Percentiles rank a stretch among this genome's conserved stretches.
Evolutionary conservation across 92 coral and sea anemone genomes (phyloP).

Genomic region (Galaxea fascicularis): DNA sequence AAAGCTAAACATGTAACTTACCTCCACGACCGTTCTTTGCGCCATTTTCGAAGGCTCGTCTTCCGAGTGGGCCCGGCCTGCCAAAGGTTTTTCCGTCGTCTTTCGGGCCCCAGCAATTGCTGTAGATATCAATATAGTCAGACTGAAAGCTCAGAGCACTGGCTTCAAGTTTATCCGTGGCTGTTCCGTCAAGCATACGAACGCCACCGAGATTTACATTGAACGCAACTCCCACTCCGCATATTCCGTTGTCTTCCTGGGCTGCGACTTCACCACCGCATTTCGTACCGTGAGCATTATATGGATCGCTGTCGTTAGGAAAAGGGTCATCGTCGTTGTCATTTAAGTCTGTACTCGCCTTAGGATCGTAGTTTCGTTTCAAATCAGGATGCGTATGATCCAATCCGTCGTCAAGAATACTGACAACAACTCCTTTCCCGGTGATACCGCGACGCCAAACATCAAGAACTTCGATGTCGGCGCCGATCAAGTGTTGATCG

Average conservation of each 20-base stretch:
- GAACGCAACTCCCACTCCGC: constrained; percentile 97
- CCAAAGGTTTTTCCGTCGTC: constrained; percentile 98
- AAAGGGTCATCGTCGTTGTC: constrained; percentile 79
- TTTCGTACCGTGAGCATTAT: constrained; percentile 98
- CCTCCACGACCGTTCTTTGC: constrained; percentile 94
- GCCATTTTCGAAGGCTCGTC: constrained; percentile 81
- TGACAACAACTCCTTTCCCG: constrained; percentile 88
- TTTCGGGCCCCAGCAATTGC: constrained; percentile 99
- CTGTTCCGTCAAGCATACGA: constrained; percentile 96
- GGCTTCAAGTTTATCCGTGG: constrained; percentile 92
- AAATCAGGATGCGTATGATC: constrained; percentile 96
- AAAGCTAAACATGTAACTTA: constrained; percentile 29
- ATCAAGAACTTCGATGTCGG: constrained; percentile 82
- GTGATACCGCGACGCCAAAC: constrained; percentile 88
- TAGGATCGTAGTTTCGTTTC: constrained; percentile 87
- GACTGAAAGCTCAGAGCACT: constrained; percentile 80
- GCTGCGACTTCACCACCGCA: constrained; percentile 98
- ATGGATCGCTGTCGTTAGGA: constrained; percentile 88
- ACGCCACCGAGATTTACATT: constrained; percentile 91
- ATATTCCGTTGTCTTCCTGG: constrained; percentile 84
- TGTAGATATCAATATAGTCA: constrained; percentile 93
- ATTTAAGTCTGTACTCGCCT: constrained; percentile 89
- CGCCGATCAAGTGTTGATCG: constrained; percentile 63
- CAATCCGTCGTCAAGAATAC: constrained; percentile 94
- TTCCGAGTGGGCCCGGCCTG: constrained; percentile 90